Evolutionary conservation across 2,797 vertebrate genomes (phyloP).

Genomic region (Spea hammondii): DNA sequence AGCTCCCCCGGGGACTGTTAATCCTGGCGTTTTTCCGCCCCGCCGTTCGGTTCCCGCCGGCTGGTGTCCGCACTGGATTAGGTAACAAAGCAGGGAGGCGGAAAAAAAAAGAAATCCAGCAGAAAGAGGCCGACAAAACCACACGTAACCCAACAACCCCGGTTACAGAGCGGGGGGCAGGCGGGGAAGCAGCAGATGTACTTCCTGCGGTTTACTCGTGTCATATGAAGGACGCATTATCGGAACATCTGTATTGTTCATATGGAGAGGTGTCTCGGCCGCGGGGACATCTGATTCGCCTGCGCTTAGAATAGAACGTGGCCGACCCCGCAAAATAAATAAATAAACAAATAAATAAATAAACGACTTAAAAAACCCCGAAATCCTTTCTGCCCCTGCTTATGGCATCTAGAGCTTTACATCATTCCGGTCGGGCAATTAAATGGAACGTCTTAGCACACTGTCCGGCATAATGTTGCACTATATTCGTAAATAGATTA

Average conservation of each 20-base stretch:
- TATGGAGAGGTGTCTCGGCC: neutral
- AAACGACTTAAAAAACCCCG: too few relatives aligned
- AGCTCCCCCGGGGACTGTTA: constrained; percentile 74
- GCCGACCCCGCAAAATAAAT: too few relatives aligned
- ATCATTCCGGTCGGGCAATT: too few relatives aligned
- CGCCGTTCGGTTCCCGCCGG: constrained; percentile 62
- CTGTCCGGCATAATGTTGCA: too few relatives aligned
- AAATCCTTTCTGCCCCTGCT: too few relatives aligned
- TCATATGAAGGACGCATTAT: constrained; percentile 28
- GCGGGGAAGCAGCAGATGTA: constrained; percentile 66
- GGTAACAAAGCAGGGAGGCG: constrained; percentile 62
- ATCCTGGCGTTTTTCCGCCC: constrained; percentile 73
- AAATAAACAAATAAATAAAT: too few relatives aligned
- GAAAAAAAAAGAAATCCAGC: constrained; percentile 58
- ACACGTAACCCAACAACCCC: constrained; percentile 65
- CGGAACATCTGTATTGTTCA: neutral
- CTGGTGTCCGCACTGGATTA: constrained; percentile 61
- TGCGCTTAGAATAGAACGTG: too few relatives aligned
- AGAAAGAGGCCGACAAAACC: constrained; percentile 60
- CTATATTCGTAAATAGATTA: too few relatives aligned
- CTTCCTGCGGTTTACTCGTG: constrained; percentile 55
- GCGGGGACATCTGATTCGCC: neutral
- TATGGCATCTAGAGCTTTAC: too few relatives aligned
- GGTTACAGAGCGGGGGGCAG: constrained; percentile 61
- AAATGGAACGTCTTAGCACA: too few relatives aligned